A percentile compares a stretch with the other conserved stretches of the same genome.
phyloP scores from a whole-genome alignment of 2,113 vertebrate genomes.

The Colossoma macropomum region DNA sequence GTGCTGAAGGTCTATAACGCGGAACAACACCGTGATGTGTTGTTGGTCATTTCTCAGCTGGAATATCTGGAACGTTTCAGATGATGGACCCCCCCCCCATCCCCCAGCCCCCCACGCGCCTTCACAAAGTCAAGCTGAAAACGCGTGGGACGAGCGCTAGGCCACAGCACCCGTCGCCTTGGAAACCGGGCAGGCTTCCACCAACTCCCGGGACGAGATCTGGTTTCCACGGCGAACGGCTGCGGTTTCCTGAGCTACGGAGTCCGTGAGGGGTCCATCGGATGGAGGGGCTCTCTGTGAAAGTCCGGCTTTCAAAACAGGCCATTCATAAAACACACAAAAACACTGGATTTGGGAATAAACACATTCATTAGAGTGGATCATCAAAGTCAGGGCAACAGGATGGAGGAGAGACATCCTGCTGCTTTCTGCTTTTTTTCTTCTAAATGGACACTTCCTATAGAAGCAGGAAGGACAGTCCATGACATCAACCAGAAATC shows the following conservation, averaged over 20 bases:
- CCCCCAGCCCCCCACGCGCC: not conserved
- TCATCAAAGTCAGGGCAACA: not conserved
- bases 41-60: not conserved
- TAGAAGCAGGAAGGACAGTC: constrained; percentile 5
- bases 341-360: not conserved
- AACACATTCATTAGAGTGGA: not conserved
- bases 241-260: not conserved
- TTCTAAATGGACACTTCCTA: not conserved
- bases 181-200: constrained; percentile 30
- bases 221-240: not conserved
- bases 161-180: not conserved
- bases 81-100: constrained; percentile 5
- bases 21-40: not conserved
- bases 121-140: not conserved
- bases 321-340: not conserved
- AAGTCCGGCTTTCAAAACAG: not conserved
- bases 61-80: not conserved
- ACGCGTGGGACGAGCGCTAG: constrained; percentile 24
- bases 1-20: no score
- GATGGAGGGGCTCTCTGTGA: not conserved
- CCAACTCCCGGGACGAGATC: constrained; percentile 12
- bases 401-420: not conserved
- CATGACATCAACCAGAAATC: not conserved
- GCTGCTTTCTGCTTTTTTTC: no score
- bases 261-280: not conserved